Conservation (phyloP, 2,797 vertebrate genomes). For the Cirrhinus mrigala region DNA sequence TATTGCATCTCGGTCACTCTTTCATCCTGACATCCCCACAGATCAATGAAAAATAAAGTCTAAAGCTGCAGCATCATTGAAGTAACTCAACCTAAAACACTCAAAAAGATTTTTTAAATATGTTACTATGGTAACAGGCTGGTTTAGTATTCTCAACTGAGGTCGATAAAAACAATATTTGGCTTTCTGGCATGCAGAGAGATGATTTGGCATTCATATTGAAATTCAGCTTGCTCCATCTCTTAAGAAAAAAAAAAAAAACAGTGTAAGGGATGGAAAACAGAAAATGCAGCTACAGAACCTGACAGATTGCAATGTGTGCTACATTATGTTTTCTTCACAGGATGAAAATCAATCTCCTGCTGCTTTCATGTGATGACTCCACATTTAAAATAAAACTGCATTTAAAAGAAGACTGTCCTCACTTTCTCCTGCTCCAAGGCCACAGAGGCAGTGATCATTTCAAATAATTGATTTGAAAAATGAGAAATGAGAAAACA, state of each 20-base stretch:
- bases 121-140: conserved; percentile 11
- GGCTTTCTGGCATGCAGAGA: not conserved
- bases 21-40: not conserved
- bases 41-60: not conserved
- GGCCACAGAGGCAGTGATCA: not conserved
- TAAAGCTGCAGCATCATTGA: not conserved
- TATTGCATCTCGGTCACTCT: no score
- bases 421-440: not conserved
- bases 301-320: conserved; percentile 10
- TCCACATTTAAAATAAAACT: not conserved
- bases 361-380: not conserved
- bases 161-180: conserved; percentile 21
- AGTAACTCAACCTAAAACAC: not conserved
- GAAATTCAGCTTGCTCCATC: conserved; percentile 12
- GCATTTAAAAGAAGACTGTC: not conserved
- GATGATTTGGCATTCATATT: not conserved
- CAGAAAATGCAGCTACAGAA: not conserved
- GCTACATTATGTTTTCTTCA: not conserved
- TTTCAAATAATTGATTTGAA: not conserved
- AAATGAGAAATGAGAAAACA: not conserved
- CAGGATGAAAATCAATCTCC: not conserved
- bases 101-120: not conserved
- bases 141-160: not conserved
- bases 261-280: not conserved
- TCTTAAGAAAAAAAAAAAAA: not conserved